A percentile compares a stretch with the other conserved stretches of the same genome.
Conservation (phyloP, 1,140 invertebrate genomes). For the Anadara kagoshimensis region DNA sequence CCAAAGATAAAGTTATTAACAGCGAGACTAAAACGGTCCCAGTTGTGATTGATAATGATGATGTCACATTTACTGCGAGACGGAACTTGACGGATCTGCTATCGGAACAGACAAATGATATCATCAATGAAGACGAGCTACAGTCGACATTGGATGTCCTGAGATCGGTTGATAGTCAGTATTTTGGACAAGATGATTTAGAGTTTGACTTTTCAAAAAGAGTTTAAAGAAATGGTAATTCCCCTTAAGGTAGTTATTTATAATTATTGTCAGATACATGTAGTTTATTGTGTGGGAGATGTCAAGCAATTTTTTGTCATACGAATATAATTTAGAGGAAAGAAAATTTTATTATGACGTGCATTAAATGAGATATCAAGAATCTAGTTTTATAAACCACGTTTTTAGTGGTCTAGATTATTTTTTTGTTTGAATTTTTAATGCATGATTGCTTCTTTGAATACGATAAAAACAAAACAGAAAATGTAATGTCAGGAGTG, state of each 20-base stretch:
- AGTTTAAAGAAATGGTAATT: neutral
- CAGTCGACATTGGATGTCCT: slow-evolving; percentile 38
- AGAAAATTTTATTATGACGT: too few species aligned
- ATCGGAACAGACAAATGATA: slow-evolving; percentile 7
- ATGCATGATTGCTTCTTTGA: slow-evolving; percentile 1
- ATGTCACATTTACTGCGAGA: slow-evolving; percentile 17
- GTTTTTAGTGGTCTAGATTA: neutral
- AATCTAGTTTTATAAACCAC: neutral
- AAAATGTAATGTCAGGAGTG: neutral
- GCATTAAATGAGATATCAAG: neutral
- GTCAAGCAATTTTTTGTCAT: too few species aligned
- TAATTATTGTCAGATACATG: too few species aligned
- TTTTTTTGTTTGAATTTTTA: neutral
- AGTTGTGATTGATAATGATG: slow-evolving; percentile 4
- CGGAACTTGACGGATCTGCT: slow-evolving; percentile 21
- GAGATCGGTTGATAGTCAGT: slow-evolving; percentile 35
- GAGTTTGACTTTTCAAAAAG: slow-evolving; percentile 4
- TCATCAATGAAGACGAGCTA: slow-evolving; percentile 30
- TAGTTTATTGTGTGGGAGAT: too few species aligned
- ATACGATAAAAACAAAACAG: neutral
- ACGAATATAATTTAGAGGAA: too few species aligned
- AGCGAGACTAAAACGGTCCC: too few species aligned
- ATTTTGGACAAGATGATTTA: slow-evolving; percentile 37
- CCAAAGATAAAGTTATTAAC: too few species aligned
- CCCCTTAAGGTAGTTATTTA: too few species aligned